These are phyloP conservation scores for Pipistrellus pygmaeus DNA, from an alignment of 2,797 vertebrate species.

Conservation along the genomic window DNA sequence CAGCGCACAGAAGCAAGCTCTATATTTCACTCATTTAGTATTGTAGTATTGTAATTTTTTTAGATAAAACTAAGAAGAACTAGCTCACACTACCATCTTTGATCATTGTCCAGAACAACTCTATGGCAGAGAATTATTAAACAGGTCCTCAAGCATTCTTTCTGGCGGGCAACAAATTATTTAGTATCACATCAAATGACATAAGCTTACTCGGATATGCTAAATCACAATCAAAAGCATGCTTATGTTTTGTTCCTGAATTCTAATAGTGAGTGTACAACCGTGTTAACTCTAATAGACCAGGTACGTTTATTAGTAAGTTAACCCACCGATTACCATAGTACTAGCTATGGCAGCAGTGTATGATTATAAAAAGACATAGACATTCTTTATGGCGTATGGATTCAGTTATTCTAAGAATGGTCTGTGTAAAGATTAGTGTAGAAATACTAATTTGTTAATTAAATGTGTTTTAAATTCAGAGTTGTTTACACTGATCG, in stretches of 20 bases:
- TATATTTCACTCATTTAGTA: conserved; percentile 61
- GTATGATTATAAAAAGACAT: background rate
- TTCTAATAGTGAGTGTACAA: conserved; percentile 49
- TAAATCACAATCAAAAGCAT: conserved; percentile 3
- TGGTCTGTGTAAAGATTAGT: conserved; percentile 1
- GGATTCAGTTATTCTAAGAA: background rate
- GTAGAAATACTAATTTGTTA: conserved; percentile 36
- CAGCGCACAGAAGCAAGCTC: conserved; percentile 56
- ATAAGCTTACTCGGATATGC: conserved; percentile 61
- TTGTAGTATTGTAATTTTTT: conserved; percentile 49
- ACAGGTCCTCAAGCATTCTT: conserved; percentile 17
- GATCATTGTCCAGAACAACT: conserved; percentile 68
- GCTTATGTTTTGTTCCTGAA: background rate
- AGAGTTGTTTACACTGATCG: background rate
- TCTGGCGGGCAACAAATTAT: background rate
- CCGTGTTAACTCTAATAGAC: background rate
- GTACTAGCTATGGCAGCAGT: background rate
- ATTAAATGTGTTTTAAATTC: conserved; percentile 50
- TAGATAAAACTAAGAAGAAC: conserved; percentile 60
- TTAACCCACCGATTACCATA: background rate
- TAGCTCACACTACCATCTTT: background rate
- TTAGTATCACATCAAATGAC: conserved; percentile 22
- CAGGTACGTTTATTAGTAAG: background rate
- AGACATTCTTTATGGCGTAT: background rate
- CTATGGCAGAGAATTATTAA: conserved; percentile 58